Conservation (phyloP, 2,888 invertebrate species). For the Eremobia ochroleuca region DNA sequence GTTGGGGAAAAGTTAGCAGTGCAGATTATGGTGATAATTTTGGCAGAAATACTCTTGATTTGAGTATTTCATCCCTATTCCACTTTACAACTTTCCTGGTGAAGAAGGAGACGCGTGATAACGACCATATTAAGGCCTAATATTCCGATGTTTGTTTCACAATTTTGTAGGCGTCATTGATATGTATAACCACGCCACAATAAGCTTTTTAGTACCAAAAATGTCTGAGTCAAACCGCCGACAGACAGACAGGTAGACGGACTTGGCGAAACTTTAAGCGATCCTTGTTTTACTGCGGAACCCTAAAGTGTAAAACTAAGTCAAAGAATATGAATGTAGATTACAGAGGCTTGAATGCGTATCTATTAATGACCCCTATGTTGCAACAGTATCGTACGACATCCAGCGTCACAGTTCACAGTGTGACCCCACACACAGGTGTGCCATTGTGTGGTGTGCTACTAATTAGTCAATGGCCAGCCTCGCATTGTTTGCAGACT, state of each 20-base stretch:
- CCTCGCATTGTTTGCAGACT: constrained; percentile 42
- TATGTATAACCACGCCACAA: background rate
- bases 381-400: constrained; percentile 35
- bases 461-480: constrained; percentile 41
- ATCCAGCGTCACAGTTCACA: background rate
- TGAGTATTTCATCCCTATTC: background rate
- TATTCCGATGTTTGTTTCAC: background rate
- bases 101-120: background rate
- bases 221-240: no score
- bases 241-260: background rate
- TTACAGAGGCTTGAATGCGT: background rate
- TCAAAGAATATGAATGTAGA: background rate
- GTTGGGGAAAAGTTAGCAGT: no score
- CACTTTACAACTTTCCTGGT: background rate
- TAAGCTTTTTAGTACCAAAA: background rate
- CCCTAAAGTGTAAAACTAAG: background rate
- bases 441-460: constrained; percentile 53
- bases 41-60: background rate
- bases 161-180: background rate
- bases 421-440: constrained; percentile 31
- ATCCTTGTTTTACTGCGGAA: background rate
- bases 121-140: background rate
- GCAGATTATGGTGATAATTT: background rate
- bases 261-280: background rate
- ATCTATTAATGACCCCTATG: background rate